Conservation (phyloP, 2,888 invertebrate species). For the Perdita meconis region DNA sequence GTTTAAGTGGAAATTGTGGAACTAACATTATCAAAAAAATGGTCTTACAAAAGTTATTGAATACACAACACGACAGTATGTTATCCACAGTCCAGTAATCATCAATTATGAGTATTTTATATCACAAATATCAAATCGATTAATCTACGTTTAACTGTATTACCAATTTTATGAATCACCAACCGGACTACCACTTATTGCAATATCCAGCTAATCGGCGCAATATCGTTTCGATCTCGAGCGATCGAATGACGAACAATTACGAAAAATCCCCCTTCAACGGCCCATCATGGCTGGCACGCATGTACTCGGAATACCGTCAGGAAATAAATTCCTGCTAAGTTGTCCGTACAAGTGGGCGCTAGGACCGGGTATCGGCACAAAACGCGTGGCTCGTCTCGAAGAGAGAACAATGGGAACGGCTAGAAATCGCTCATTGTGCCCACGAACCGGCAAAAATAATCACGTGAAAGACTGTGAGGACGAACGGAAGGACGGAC, state of each 20-base stretch:
- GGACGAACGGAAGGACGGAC: constrained; percentile 75
- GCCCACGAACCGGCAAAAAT: constrained; percentile 75
- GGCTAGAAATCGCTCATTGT: constrained; percentile 79
- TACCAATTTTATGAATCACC: too few relatives aligned
- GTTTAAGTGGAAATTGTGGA: too few relatives aligned
- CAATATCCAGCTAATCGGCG: background rate
- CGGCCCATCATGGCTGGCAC: constrained; percentile 29
- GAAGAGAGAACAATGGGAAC: constrained; percentile 76
- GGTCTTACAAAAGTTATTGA: too few relatives aligned
- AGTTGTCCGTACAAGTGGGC: constrained; percentile 67
- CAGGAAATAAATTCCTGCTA: constrained; percentile 68
- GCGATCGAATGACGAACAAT: background rate
- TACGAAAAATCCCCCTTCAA: background rate
- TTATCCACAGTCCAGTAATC: too few relatives aligned
- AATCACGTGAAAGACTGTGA: constrained; percentile 75
- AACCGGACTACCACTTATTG: too few relatives aligned
- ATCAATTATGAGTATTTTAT: too few relatives aligned
- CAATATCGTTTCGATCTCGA: background rate
- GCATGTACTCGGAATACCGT: constrained; percentile 35
- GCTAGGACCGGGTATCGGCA: constrained; percentile 65
- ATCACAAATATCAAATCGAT: too few relatives aligned
- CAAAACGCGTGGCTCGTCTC: constrained; percentile 73
- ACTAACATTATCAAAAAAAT: too few relatives aligned
- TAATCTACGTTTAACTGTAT: too few relatives aligned
- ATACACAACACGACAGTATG: too few relatives aligned